Evolutionary conservation across 2,113 vertebrate genomes (phyloP).

Genomic region (Orientallactaga bullata): DNA sequence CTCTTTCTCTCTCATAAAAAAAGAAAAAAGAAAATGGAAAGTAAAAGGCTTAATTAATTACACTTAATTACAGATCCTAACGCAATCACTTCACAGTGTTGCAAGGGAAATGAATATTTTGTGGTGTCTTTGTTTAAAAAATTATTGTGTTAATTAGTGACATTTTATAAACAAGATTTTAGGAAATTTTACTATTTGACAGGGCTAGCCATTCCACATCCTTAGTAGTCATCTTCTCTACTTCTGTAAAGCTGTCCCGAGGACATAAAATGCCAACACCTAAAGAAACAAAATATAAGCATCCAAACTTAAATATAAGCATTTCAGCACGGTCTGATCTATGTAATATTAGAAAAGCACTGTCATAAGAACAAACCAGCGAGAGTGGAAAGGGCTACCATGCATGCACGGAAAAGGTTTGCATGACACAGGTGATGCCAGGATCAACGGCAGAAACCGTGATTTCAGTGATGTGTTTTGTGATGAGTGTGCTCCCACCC

Average conservation of each 20-base stretch:
- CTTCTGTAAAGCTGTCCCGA: background rate
- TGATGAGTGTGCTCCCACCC: background rate
- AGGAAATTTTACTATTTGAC: background rate
- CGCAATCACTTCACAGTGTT: background rate
- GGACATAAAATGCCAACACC: too few species aligned
- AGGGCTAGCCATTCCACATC: background rate
- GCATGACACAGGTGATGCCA: background rate
- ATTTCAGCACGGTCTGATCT: background rate
- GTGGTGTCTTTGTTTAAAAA: background rate
- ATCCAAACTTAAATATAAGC: slow-evolving; percentile 28
- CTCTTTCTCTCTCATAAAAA: too few species aligned
- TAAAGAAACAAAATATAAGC: slow-evolving; percentile 9
- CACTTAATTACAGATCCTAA: background rate
- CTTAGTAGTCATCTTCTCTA: background rate
- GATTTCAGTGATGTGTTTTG: background rate
- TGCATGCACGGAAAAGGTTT: background rate
- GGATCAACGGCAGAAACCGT: background rate
- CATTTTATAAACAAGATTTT: slow-evolving; percentile 9
- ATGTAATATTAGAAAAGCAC: background rate
- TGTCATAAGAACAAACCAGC: background rate
- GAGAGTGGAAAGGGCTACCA: background rate
- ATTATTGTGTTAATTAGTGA: background rate
- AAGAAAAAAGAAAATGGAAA: too few species aligned
- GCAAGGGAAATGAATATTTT: background rate
- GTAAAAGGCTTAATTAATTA: background rate